Conservation (phyloP, 2,888 invertebrate species). For the Agriopis aurantiaria region DNA sequence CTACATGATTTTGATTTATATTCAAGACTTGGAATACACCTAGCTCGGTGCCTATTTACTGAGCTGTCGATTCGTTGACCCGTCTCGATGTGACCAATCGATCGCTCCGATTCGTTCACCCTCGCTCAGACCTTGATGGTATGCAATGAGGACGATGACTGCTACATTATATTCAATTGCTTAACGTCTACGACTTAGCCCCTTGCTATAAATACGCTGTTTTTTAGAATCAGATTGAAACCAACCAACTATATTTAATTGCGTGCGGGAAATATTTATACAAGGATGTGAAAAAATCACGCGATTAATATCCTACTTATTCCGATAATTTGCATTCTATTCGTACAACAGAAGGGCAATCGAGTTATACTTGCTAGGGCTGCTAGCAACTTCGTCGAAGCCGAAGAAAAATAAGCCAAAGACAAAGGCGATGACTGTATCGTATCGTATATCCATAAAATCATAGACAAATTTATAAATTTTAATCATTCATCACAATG, state of each 20-base stretch:
- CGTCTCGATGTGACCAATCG: constrained; percentile 42
- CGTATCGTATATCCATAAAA: not conserved
- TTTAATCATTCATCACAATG: too few relatives aligned
- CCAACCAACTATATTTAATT: not conserved
- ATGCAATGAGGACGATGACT: constrained; percentile 45
- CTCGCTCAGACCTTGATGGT: constrained; percentile 41
- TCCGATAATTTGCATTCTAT: not conserved
- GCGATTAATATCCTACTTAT: constrained; percentile 7
- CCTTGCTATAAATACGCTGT: constrained; percentile 7
- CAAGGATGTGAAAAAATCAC: constrained; percentile 7
- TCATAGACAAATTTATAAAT: not conserved
- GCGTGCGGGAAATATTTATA: constrained; percentile 5
- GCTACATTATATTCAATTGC: constrained; percentile 16
- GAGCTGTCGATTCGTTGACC: constrained; percentile 36
- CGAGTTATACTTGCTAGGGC: not conserved
- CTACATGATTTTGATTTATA: not conserved
- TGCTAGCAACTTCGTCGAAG: not conserved
- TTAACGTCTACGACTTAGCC: constrained; percentile 7
- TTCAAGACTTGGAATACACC: not conserved
- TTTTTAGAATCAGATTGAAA: constrained; percentile 15
- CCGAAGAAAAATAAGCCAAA: too few relatives aligned
- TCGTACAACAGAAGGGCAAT: not conserved
- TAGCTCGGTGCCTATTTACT: constrained; percentile 12
- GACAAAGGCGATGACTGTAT: not conserved
- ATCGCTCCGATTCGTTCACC: constrained; percentile 41